phyloP scores from a whole-genome alignment of 2,888 invertebrate species.

The Aricia artaxerxes region DNA sequence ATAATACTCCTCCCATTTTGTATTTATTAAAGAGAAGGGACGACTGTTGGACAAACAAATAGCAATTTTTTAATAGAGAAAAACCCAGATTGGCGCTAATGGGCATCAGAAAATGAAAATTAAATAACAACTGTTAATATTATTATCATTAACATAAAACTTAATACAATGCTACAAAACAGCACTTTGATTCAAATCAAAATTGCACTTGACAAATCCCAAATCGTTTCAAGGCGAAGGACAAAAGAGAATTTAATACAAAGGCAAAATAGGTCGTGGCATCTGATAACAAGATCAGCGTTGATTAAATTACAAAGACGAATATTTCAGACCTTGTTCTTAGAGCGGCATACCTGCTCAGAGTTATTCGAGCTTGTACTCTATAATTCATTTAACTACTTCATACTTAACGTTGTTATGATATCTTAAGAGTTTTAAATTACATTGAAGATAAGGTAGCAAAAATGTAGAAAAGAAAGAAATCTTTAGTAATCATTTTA shows the following conservation, averaged over 20 bases:
- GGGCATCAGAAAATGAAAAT: too few species aligned
- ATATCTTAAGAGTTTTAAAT: neutral
- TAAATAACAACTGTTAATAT: too few species aligned
- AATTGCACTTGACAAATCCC: neutral
- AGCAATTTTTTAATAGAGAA: too few species aligned
- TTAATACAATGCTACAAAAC: neutral
- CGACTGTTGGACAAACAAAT: too few species aligned
- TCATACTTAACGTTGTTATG: neutral
- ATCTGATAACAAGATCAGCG: slow-evolving; percentile 3
- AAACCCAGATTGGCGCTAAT: too few species aligned
- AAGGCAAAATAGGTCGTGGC: neutral
- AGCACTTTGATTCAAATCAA: neutral
- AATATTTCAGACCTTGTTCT: slow-evolving; percentile 19
- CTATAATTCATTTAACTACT: neutral
- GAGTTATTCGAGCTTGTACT: slow-evolving; percentile 10
- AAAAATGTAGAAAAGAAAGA: neutral
- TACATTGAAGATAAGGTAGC: neutral
- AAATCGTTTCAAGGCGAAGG: neutral
- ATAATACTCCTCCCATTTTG: too few species aligned
- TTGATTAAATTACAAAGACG: slow-evolving; percentile 16
- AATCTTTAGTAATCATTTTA: too few species aligned
- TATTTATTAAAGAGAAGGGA: too few species aligned
- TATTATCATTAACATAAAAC: too few species aligned
- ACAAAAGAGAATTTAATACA: slow-evolving; percentile 17
- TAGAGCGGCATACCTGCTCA: neutral